Evolutionary conservation across 2,113 vertebrate genomes (phyloP).

Genomic region (rat (Rattus norvegicus)): GRCr8 NC_086021.1:177190501-177191000

Average conservation of each 20-base stretch:
- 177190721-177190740: neutral
- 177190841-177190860: too few relatives aligned
- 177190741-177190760: neutral
- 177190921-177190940: neutral
- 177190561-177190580: neutral
- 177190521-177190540: neutral
- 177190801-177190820: neutral
- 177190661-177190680: neutral
- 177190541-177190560: rapidly evolving
- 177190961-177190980: neutral
- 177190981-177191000: neutral
- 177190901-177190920: neutral
- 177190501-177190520: neutral
- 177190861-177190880: neutral
- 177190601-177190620: too few relatives aligned
- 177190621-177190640: neutral
- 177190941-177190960: neutral
- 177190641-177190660: neutral
- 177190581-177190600: neutral
- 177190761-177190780: neutral
- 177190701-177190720: neutral
- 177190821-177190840: neutral
- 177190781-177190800: neutral
- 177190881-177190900: neutral
- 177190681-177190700: neutral